These are phyloP conservation scores for Mobula hypostoma DNA, from an alignment of 2,113 vertebrate species.

Conservation along the genomic window DNA sequence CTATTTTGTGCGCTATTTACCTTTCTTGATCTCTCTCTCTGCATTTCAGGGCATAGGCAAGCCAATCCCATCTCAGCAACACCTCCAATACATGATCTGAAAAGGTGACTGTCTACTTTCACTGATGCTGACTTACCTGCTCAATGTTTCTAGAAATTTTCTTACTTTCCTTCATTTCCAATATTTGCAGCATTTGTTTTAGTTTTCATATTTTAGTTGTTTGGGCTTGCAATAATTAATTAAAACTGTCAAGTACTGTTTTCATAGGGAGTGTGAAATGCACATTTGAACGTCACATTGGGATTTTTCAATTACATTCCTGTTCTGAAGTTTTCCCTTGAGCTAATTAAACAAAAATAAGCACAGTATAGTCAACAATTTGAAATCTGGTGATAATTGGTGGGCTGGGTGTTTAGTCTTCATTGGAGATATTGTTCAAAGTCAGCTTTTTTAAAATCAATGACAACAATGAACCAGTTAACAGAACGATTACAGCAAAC, in stretches of 20 bases:
- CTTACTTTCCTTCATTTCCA: no score
- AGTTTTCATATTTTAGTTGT: background rate
- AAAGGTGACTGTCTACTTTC: no score
- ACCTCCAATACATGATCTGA: no score
- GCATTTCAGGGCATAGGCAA: no score
- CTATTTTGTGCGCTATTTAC: no score
- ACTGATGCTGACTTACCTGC: no score
- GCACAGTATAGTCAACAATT: background rate
- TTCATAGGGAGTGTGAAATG: background rate
- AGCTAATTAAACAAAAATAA: background rate
- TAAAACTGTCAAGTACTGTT: background rate
- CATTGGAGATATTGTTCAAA: background rate
- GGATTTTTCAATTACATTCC: background rate
- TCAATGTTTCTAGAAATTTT: no score
- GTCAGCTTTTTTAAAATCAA: background rate
- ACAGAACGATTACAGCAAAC: background rate
- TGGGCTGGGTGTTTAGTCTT: background rate
- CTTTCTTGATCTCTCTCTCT: no score
- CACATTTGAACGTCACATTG: background rate
- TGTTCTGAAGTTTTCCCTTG: background rate
- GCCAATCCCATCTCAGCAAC: no score
- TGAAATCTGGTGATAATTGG: conserved; percentile 2
- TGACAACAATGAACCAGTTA: conserved; percentile 4
- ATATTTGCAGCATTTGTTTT: no score
- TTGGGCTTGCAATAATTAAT: background rate